Percentiles rank a stretch among this genome's conserved stretches.
Evolutionary conservation across 64 coral and sea anemone genomes (phyloP).

Genomic region (Trachythela sp.): DNA sequence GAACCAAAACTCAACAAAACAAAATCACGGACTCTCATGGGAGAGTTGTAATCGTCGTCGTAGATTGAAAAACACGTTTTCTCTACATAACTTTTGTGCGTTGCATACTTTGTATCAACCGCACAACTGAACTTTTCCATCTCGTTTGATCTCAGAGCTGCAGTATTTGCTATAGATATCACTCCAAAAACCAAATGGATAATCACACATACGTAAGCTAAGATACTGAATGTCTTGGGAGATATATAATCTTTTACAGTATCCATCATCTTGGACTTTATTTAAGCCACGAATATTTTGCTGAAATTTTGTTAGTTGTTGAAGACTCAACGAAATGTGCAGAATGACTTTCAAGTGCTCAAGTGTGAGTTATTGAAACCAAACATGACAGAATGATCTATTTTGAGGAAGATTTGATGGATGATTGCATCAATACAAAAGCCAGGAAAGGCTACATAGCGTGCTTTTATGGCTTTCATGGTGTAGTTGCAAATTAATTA

Average conservation of each 20-base stretch:
- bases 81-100: not conserved
- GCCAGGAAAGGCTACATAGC: no score
- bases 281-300: no score
- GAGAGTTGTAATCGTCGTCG: conserved; percentile 33
- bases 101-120: not conserved
- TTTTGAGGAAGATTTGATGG: no score
- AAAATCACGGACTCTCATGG: conserved; percentile 4
- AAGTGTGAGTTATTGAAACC: no score
- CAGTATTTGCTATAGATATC: not conserved
- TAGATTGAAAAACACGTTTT: conserved; percentile 37
- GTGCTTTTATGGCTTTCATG: no score
- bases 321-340: no score
- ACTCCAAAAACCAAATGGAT: not conserved
- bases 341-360: no score
- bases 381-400: no score
- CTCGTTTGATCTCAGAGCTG: not conserved
- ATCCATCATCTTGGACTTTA: conserved; percentile 27
- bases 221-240: conserved; percentile 27
- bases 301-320: no score
- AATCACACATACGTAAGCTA: conserved; percentile 28
- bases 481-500: no score
- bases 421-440: no score
- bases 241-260: conserved; percentile 27
- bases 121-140: conserved; percentile 18
- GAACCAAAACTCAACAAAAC: conserved; percentile 1